Evolutionary conservation across 2,113 vertebrate species (phyloP).

Genomic region (Syngnathus typhle): DNA sequence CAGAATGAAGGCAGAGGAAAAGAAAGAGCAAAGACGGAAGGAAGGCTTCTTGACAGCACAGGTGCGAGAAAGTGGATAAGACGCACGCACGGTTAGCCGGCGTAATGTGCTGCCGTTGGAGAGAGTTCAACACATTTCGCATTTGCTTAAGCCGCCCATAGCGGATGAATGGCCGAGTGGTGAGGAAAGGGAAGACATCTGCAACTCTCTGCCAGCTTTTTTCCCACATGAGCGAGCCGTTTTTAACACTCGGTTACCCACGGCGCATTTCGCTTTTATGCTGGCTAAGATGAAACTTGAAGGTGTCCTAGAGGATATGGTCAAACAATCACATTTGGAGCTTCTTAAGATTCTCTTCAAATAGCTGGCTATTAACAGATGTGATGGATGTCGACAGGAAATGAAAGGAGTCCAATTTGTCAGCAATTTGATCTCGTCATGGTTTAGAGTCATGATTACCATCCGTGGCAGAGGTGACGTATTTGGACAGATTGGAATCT

Average conservation of each 20-base stretch:
- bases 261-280: not conserved
- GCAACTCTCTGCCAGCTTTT: slow-evolving; percentile 35
- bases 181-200: slow-evolving; percentile 16
- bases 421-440: too few relatives aligned
- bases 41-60: slow-evolving; percentile 7
- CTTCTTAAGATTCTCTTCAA: not conserved
- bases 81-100: slow-evolving; percentile 6
- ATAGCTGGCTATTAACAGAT: not conserved
- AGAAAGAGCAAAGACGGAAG: not conserved
- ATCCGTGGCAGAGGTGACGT: not conserved
- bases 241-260: slow-evolving; percentile 29
- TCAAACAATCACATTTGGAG: not conserved
- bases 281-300: not conserved
- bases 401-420: not conserved
- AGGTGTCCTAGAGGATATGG: not conserved
- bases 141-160: slow-evolving; percentile 9
- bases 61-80: slow-evolving; percentile 7
- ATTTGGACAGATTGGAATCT: not conserved
- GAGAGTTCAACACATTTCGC: slow-evolving; percentile 9
- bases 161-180: slow-evolving; percentile 19
- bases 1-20: slow-evolving; percentile 2
- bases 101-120: not conserved
- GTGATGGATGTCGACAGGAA: not conserved
- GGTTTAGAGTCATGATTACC: not conserved
- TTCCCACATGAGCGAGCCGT: slow-evolving; percentile 25